Conservation (phyloP, 2,113 vertebrate species). For the Emberiza fucata region DNA sequence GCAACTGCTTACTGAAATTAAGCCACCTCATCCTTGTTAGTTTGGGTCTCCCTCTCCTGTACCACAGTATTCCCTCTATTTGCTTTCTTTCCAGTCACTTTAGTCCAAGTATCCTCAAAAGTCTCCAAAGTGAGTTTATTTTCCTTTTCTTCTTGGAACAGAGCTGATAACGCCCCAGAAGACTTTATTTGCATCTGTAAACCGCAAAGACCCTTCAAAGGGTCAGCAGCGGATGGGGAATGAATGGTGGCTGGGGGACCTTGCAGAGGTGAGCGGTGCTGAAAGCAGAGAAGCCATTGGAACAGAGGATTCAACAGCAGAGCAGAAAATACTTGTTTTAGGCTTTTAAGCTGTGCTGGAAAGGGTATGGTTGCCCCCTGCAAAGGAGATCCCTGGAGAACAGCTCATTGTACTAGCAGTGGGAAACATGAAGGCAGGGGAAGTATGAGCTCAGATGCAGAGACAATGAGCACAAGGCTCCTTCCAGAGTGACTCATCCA, state of each 20-base stretch:
- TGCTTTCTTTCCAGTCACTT: background rate
- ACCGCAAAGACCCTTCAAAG: background rate
- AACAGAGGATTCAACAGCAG: rapidly evolving
- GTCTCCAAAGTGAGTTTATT: background rate
- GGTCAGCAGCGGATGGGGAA: background rate
- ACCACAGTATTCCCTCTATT: background rate
- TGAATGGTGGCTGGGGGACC: background rate
- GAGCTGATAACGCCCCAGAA: background rate
- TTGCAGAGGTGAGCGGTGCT: background rate
- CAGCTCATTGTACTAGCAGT: background rate
- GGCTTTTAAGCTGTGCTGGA: background rate
- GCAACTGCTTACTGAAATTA: background rate
- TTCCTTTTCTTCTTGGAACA: background rate
- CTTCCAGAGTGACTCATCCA: conserved; percentile 53
- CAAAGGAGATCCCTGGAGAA: conserved; percentile 25
- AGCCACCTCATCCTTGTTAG: background rate
- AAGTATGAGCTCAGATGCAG: conserved; percentile 52
- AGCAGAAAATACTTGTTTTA: background rate
- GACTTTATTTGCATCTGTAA: background rate
- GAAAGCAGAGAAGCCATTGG: background rate
- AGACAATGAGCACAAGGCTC: conserved; percentile 49
- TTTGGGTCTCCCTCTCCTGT: background rate
- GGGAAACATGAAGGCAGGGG: conserved; percentile 51
- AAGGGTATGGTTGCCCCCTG: background rate
- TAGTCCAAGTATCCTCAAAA: background rate